Percentiles rank a stretch among this genome's conserved stretches.
Evolutionary conservation across 2,113 vertebrate genomes (phyloP).

Genomic region (Oreochromis spilurus): DNA sequence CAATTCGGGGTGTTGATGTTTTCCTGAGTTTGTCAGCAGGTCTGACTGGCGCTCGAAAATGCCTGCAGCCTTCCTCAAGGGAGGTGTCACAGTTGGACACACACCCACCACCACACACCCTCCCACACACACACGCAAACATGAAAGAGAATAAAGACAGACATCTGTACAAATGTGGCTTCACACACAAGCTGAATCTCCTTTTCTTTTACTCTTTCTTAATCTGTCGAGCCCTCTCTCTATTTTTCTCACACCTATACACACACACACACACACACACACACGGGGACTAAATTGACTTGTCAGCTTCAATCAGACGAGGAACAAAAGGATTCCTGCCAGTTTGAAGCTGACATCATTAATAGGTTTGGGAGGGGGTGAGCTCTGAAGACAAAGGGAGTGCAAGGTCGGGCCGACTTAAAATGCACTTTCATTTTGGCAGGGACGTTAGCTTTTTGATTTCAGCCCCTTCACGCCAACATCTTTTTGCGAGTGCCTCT

Average conservation of each 20-base stretch:
- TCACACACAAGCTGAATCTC: conserved; percentile 10
- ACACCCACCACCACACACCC: not conserved
- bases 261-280: not conserved
- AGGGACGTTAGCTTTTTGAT: conserved; percentile 52
- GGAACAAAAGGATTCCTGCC: conserved; percentile 69
- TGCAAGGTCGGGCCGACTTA: conserved; percentile 60
- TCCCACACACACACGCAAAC: not conserved
- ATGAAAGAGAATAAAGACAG: conserved; percentile 1
- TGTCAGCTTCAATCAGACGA: conserved; percentile 71
- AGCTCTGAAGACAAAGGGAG: conserved; percentile 65
- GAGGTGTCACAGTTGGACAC: conserved; percentile 50
- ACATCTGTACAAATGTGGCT: not conserved
- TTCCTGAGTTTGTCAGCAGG: conserved; percentile 56
- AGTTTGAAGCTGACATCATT: conserved; percentile 68
- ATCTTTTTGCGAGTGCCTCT: conserved; percentile 36
- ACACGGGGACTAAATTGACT: conserved; percentile 67
- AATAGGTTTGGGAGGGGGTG: conserved; percentile 55
- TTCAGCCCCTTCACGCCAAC: conserved; percentile 29
- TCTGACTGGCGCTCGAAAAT: conserved; percentile 31
- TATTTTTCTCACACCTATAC: conserved; percentile 10
- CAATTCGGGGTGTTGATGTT: conserved; percentile 39
- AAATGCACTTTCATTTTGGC: conserved; percentile 70
- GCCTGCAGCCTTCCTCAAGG: conserved; percentile 28
- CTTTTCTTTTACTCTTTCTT: conserved; percentile 33
- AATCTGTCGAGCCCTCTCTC: conserved; percentile 9